Evolutionary conservation across 2,113 vertebrate genomes (phyloP).

Genomic region (Carlito syrichta): DNA sequence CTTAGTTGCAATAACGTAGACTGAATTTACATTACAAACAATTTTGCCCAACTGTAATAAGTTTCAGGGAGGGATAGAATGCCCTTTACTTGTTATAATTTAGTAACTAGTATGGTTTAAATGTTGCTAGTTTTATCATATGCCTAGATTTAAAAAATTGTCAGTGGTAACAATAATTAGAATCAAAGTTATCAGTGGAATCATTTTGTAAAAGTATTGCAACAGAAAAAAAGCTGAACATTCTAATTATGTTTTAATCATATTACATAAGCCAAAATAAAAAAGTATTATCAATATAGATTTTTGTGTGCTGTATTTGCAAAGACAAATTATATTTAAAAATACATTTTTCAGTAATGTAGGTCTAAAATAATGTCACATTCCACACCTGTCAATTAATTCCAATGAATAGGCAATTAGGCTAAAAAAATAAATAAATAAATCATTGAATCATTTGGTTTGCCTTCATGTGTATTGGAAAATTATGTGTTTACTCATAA

Average conservation of each 20-base stretch:
- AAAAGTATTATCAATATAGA: background rate
- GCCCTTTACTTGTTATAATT: background rate
- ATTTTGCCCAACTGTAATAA: background rate
- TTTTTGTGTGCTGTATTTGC: background rate
- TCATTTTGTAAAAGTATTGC: background rate
- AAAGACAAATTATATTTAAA: background rate
- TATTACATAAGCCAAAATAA: background rate
- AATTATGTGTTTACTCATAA: slow-evolving; percentile 45
- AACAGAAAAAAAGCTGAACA: background rate
- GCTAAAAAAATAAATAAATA: slow-evolving; percentile 37
- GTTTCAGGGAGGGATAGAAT: background rate
- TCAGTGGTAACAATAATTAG: no score
- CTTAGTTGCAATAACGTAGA: background rate
- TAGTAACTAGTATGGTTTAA: background rate
- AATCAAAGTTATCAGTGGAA: background rate
- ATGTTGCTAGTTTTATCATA: background rate
- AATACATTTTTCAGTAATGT: background rate
- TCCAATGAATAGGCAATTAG: slow-evolving; percentile 47
- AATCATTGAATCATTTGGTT: slow-evolving; percentile 18
- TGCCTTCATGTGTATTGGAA: slow-evolving; percentile 19
- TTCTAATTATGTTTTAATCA: background rate
- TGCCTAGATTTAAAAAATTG: no score
- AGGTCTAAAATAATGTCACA: slow-evolving; percentile 24
- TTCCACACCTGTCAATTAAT: slow-evolving; percentile 49
- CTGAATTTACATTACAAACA: background rate